Evolutionary conservation across 2,113 vertebrate species (phyloP), one percentile per base, ranked within the genome.

Genomic region (Xenotilapia flavipinnis): DNA sequence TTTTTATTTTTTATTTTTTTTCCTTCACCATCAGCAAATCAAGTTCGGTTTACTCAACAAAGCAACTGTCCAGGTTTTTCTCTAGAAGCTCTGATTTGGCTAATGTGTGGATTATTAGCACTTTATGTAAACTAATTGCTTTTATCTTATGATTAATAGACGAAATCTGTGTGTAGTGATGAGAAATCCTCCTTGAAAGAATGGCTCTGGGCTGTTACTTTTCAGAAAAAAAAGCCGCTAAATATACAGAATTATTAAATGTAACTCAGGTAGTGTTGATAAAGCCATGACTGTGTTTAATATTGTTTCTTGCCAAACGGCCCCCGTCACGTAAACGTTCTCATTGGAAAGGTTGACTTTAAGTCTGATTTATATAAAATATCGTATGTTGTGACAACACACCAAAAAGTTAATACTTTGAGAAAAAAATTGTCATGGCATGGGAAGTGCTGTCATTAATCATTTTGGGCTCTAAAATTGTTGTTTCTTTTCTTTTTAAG

Each of bases 191-290:
- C 92, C 89, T 95, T 89, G 86, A 93, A 93, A 94, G 90, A 95
- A 95, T 96, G 94, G 94, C 95, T 95, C 81, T 94, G 89, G 93
- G 96, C 95, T 96, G 95, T 96, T 96, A 94, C 92, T 94, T 92
- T 91, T 95, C 86, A 89, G 85, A 90, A 93, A 91, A 88, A n/a
- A 65, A 65, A 65, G 88, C 81, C 68, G 81, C 93, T 90, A 91
- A 93, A 94, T 89, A 94, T 89, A 91, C 94, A 94, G 89, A 93
- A 94, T 92, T 90, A 93, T 92, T 94, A 94, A 93, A 94, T 94
- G 95, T 95, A 95, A 95, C 96, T 97, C 96, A 96, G 96, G 96
- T 96, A 96, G 95, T 94, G 93, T 96, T 87, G 91, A 95, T 94
- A 93, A 96, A 96, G 95, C 95, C 96, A 96, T 96, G 95, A 94